Evolutionary conservation across 2,888 invertebrate species (phyloP).

Genomic region (Ashinkailepas kermadecensis): DNA sequence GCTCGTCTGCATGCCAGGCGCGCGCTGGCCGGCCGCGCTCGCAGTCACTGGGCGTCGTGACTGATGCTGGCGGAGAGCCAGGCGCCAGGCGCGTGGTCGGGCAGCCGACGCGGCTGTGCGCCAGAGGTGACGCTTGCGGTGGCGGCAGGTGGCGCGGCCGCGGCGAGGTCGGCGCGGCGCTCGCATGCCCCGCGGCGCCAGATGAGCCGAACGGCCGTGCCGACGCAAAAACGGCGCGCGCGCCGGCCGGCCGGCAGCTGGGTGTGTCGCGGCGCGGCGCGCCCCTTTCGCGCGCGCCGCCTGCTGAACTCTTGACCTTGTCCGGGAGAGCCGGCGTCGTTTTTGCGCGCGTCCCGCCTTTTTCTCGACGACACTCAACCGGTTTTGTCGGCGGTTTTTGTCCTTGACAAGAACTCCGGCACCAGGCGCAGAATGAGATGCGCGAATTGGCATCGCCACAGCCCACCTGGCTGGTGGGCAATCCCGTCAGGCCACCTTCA

Average conservation of each 20-base stretch:
- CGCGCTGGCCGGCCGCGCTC: too few relatives aligned
- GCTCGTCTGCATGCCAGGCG: too few relatives aligned
- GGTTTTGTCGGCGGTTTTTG: background rate
- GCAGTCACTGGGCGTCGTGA: too few relatives aligned
- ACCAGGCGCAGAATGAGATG: background rate
- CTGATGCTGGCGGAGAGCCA: too few relatives aligned
- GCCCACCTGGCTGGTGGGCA: background rate
- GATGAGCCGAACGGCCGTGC: too few relatives aligned
- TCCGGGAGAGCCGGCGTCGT: background rate
- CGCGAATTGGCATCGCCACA: background rate
- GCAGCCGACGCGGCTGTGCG: background rate
- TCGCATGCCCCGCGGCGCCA: too few relatives aligned
- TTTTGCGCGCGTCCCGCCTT: background rate
- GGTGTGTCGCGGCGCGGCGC: background rate
- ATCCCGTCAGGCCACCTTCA: background rate
- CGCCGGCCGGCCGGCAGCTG: background rate
- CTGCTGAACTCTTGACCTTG: constrained; percentile 12
- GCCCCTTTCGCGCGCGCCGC: background rate
- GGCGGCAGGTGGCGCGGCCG: background rate
- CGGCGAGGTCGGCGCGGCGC: background rate
- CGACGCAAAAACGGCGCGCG: too few relatives aligned
- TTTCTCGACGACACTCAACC: background rate
- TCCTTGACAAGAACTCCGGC: background rate
- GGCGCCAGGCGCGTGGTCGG: too few relatives aligned
- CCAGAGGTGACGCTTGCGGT: background rate